Conservation (phyloP, 2,888 invertebrate genomes). For the Graphium colonna region DNA sequence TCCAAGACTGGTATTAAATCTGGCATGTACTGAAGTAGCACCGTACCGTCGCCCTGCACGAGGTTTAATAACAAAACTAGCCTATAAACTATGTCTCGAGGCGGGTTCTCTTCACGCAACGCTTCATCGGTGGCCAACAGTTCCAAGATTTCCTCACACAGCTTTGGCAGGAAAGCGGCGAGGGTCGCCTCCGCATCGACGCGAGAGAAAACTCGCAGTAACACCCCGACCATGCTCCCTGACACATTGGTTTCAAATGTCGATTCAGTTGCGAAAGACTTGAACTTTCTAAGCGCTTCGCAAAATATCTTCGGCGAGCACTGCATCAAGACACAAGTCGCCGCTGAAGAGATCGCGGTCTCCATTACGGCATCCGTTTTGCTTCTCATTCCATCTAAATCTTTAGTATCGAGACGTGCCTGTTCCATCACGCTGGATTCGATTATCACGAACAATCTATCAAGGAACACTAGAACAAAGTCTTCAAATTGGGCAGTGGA, state of each 20-base stretch:
- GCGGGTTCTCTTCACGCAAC: conserved; percentile 86
- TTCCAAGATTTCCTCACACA: conserved; percentile 83
- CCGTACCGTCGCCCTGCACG: conserved; percentile 83
- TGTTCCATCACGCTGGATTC: conserved; percentile 86
- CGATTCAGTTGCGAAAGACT: conserved; percentile 84
- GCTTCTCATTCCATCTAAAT: conserved; percentile 80
- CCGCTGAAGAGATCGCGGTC: conserved; percentile 83
- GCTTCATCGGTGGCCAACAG: conserved; percentile 84
- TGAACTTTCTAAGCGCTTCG: conserved; percentile 87
- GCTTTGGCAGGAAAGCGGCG: conserved; percentile 85
- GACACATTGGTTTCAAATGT: conserved; percentile 92
- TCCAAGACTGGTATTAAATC: conserved; percentile 84
- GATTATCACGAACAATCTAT: conserved; percentile 85
- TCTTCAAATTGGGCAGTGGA: conserved; percentile 93
- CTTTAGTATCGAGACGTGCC: conserved; percentile 82
- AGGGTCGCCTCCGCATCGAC: conserved; percentile 85
- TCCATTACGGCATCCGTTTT: conserved; percentile 87
- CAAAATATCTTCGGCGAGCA: conserved; percentile 83
- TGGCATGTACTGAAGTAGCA: conserved; percentile 83
- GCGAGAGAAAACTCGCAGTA: conserved; percentile 83
- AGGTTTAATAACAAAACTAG: conserved; percentile 86
- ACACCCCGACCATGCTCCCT: conserved; percentile 87
- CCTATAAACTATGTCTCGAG: conserved; percentile 88
- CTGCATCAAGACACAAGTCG: conserved; percentile 85
- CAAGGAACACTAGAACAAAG: conserved; percentile 91